Evolutionary conservation across 2,113 vertebrate species (phyloP).

Genomic region (Puntigrus tetrazona): DNA sequence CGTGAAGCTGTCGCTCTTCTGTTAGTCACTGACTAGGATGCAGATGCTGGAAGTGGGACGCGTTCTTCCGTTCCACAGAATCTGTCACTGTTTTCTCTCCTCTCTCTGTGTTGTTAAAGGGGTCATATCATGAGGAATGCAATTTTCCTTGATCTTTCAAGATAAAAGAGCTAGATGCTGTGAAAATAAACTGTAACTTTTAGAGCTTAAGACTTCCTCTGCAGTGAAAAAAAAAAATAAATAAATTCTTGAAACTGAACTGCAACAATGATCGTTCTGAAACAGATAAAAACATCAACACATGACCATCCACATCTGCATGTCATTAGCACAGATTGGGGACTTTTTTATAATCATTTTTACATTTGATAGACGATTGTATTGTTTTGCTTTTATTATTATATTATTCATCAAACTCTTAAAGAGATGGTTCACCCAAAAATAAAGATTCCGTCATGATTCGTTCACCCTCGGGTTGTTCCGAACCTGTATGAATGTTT

Average conservation of each 20-base stretch:
- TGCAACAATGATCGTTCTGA: neutral
- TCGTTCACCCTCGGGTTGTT: neutral
- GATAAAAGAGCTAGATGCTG: conserved; percentile 12
- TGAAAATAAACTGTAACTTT: conserved; percentile 9
- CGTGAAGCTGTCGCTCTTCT: conserved; percentile 15
- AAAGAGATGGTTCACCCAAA: neutral
- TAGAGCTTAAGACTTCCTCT: conserved; percentile 7
- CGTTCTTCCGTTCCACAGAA: conserved; percentile 8
- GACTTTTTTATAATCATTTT: neutral
- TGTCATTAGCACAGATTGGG: neutral
- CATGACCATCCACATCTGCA: neutral
- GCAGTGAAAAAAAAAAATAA: neutral
- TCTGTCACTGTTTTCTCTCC: conserved; percentile 23
- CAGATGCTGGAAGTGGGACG: conserved; percentile 4
- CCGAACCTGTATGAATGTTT: neutral
- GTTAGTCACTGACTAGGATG: conserved; percentile 41
- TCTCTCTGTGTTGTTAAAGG: neutral
- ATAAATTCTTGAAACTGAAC: neutral
- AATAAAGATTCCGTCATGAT: neutral
- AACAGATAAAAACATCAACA: neutral
- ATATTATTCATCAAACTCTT: too few species aligned
- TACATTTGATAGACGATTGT: neutral
- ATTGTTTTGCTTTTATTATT: too few species aligned
- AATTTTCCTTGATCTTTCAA: conserved; percentile 18
- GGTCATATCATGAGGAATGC: conserved; percentile 1